These are phyloP conservation scores for Drosophila kurseongensis DNA, from an alignment of 1,140 invertebrate species.

Conservation along the genomic window DNA sequence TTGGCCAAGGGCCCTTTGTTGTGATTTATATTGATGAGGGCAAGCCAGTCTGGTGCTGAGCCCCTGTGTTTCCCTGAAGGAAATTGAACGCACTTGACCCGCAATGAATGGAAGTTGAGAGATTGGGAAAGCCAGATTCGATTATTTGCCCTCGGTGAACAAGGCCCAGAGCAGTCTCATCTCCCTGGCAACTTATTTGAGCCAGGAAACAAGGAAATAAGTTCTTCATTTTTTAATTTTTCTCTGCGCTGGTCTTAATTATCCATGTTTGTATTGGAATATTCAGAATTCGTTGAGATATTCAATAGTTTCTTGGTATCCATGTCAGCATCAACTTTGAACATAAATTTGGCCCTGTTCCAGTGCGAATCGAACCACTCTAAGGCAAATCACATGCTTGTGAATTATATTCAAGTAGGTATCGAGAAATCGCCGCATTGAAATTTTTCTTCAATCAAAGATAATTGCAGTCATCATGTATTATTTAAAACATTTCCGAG, in stretches of 20 bases:
- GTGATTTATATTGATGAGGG: constrained; percentile 77
- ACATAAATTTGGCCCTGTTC: too few relatives aligned
- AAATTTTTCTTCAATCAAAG: too few relatives aligned
- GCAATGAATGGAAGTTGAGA: constrained; percentile 25
- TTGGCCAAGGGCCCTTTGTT: constrained; percentile 63
- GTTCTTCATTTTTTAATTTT: background rate
- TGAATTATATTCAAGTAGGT: too few relatives aligned
- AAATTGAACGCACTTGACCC: constrained; percentile 45
- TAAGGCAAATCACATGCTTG: too few relatives aligned
- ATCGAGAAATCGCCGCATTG: too few relatives aligned
- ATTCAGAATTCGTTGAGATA: too few relatives aligned
- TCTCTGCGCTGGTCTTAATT: constrained; percentile 82
- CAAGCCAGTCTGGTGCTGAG: background rate
- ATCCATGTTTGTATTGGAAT: too few relatives aligned
- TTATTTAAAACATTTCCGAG: too few relatives aligned
- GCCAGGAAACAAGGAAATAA: constrained; percentile 86
- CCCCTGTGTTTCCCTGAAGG: constrained; percentile 18
- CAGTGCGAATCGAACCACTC: too few relatives aligned
- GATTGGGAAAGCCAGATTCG: constrained; percentile 6
- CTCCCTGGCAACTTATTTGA: constrained; percentile 84
- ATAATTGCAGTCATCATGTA: too few relatives aligned
- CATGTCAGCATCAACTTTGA: too few relatives aligned
- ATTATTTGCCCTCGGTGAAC: constrained; percentile 23
- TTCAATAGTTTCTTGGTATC: too few relatives aligned
- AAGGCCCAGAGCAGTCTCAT: constrained; percentile 85